Percentiles rank a stretch among this genome's conserved stretches.
Evolutionary conservation across 2,113 vertebrate species (phyloP).

Genomic region (Atherinomorus stipes): DNA sequence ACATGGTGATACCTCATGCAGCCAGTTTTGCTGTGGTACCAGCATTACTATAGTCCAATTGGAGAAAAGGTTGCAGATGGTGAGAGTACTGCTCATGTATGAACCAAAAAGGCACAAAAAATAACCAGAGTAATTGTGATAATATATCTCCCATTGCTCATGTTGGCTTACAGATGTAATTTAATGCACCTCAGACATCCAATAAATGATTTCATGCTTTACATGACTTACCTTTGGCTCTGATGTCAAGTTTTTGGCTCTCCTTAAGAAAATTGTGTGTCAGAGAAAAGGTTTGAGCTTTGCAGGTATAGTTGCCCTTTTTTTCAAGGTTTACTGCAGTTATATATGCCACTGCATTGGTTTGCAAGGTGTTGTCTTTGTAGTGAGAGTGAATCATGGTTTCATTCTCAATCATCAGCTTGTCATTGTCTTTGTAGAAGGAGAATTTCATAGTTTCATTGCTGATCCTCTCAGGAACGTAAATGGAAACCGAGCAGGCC

Average conservation of each 20-base stretch:
- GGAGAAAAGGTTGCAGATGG: too few species aligned
- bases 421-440: constrained; percentile 58
- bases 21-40: neutral
- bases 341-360: accelerated
- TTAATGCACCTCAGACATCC: neutral
- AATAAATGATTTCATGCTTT: neutral
- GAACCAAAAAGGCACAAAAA: too few species aligned
- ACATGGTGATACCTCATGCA: neutral
- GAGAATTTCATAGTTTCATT: constrained; percentile 37
- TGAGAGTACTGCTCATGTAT: neutral
- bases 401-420: constrained; percentile 33
- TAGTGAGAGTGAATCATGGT: constrained; percentile 56
- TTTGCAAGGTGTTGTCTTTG: constrained; percentile 46
- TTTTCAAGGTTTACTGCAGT: constrained; percentile 9
- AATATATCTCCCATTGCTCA: too few species aligned
- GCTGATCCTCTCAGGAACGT: constrained; percentile 34
- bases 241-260: constrained; percentile 55
- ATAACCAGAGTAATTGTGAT: too few species aligned
- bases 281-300: constrained; percentile 3
- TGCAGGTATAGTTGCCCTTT: constrained; percentile 77
- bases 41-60: too few species aligned
- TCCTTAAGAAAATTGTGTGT: constrained; percentile 16
- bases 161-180: too few species aligned
- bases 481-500: constrained; percentile 59
- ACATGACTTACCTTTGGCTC: constrained; percentile 73